Evolutionary conservation across 2,113 vertebrate genomes (phyloP).

Genomic region (Sorex araneus): DNA sequence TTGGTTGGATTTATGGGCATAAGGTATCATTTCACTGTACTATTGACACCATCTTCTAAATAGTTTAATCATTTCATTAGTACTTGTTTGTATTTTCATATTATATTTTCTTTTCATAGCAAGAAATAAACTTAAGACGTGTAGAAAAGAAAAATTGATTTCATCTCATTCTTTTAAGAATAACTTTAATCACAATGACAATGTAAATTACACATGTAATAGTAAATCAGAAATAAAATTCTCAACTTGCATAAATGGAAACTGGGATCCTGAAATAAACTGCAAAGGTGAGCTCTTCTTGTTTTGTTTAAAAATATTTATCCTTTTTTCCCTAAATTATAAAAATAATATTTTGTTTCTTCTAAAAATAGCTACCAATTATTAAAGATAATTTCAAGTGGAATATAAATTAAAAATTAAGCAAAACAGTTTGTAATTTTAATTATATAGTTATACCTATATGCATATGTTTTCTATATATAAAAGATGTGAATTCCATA

Average conservation of each 20-base stretch:
- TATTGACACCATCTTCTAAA: not conserved
- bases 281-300: slow-evolving; percentile 76
- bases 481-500: too few relatives aligned
- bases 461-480: too few relatives aligned
- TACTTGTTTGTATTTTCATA: slow-evolving; percentile 15
- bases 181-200: accelerated
- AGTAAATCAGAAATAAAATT: accelerated
- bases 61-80: not conserved
- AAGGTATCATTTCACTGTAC: not conserved
- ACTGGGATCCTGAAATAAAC: slow-evolving; percentile 80
- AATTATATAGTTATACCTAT: too few relatives aligned
- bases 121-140: slow-evolving; percentile 63
- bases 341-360: not conserved
- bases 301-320: not conserved
- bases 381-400: not conserved
- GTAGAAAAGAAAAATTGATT: accelerated
- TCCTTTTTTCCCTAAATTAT: not conserved
- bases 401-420: not conserved
- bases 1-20: not conserved
- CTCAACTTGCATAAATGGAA: slow-evolving; percentile 82
- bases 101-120: slow-evolving; percentile 65
- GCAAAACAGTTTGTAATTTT: not conserved
- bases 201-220: slow-evolving; percentile 3
- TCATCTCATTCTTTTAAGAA: accelerated
- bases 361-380: not conserved